Percentiles rank a stretch among this genome's conserved stretches.
Evolutionary conservation across 2,797 vertebrate species (phyloP).

Genomic region (Gymnoscopelus braueri): DNA sequence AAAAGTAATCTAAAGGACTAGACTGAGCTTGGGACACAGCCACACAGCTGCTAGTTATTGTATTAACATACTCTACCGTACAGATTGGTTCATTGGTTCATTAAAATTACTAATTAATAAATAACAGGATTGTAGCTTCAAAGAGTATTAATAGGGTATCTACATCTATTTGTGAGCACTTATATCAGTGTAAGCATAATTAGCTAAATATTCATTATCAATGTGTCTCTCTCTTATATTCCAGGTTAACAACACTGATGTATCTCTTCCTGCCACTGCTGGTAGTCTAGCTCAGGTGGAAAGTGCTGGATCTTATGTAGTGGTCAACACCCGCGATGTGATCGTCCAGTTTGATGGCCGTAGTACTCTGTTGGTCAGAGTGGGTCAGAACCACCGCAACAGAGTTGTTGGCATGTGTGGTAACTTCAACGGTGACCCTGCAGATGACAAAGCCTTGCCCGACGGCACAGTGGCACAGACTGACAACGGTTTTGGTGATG

Average conservation of each 20-base stretch:
- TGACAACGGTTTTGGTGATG: constrained; percentile 65
- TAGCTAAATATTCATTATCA: background rate
- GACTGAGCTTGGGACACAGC: background rate
- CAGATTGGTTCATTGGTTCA: no score
- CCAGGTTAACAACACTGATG: constrained; percentile 60
- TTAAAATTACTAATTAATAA: no score
- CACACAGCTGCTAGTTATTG: background rate
- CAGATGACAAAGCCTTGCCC: constrained; percentile 67
- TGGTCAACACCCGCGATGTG: constrained; percentile 40
- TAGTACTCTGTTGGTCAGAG: constrained; percentile 60
- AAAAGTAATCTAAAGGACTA: no score
- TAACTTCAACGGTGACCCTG: constrained; percentile 65
- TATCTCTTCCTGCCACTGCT: constrained; percentile 40
- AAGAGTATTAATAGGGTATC: background rate
- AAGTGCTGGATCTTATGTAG: constrained; percentile 33
- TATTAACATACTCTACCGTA: background rate
- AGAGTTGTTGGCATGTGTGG: constrained; percentile 68
- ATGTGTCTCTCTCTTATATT: background rate
- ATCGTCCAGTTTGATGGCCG: constrained; percentile 50
- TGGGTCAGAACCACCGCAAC: constrained; percentile 34
- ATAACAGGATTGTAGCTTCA: background rate
- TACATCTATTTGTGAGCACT: background rate
- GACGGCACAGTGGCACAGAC: constrained; percentile 50
- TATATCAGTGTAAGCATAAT: background rate
- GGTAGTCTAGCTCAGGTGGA: constrained; percentile 41